A percentile compares a stretch with the other conserved stretches of the same genome.
Conservation (phyloP, 2,888 invertebrate species). For the Tetragonula carbonaria region DNA sequence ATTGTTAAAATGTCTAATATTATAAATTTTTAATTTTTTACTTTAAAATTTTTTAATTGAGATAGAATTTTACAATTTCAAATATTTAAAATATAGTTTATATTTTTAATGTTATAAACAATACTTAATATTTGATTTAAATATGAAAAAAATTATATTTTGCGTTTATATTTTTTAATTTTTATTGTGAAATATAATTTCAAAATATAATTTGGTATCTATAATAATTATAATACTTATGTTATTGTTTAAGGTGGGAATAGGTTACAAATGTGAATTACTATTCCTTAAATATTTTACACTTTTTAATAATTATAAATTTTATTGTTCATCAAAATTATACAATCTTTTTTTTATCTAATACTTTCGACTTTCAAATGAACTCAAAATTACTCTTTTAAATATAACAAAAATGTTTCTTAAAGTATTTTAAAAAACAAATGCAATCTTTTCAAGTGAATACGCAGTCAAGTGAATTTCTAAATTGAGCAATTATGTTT, state of each 20-base stretch:
- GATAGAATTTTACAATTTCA: too few species aligned
- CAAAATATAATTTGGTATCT: background rate
- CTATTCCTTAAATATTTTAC: background rate
- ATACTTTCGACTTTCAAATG: constrained; percentile 16
- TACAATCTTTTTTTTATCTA: constrained; percentile 7
- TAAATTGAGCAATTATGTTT: constrained; percentile 41
- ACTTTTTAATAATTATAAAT: constrained; percentile 29
- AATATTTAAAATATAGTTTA: background rate
- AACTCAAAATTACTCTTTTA: constrained; percentile 11
- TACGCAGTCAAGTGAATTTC: background rate
- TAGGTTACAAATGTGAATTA: background rate
- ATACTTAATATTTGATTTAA: background rate
- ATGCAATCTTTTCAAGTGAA: constrained; percentile 14
- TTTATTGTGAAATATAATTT: too few species aligned
- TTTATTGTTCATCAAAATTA: constrained; percentile 27
- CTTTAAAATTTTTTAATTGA: too few species aligned
- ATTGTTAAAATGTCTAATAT: too few species aligned
- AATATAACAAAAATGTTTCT: constrained; percentile 19
- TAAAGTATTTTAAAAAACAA: constrained; percentile 19
- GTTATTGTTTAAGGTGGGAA: background rate
- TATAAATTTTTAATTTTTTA: too few species aligned
- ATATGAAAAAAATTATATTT: too few species aligned
- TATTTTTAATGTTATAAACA: background rate
- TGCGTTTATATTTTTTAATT: too few species aligned
- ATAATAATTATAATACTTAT: too few species aligned